These are phyloP conservation scores for Chymomyza amoena DNA, from an alignment of 2,888 invertebrate species.

Conservation along the genomic window DNA sequence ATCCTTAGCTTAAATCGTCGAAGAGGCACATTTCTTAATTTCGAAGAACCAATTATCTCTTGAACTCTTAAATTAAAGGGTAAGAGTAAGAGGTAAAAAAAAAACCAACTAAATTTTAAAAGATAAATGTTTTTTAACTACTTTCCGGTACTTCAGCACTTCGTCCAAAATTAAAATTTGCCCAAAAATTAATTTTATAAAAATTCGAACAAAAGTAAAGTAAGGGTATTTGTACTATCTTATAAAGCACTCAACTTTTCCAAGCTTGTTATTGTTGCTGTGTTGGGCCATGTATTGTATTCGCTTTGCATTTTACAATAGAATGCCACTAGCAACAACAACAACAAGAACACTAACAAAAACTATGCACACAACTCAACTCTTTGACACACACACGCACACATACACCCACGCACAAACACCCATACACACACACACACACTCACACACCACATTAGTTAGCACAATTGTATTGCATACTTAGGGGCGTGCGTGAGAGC, in stretches of 20 bases:
- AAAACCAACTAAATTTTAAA: too few species aligned
- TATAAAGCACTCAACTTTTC: slow-evolving; percentile 20
- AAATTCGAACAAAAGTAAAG: too few species aligned
- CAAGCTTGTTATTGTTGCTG: slow-evolving; percentile 13
- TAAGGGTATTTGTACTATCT: slow-evolving; percentile 10
- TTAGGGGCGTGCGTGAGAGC: slow-evolving; percentile 65
- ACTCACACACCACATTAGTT: slow-evolving; percentile 40
- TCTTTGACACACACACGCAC: background rate
- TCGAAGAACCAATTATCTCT: too few species aligned
- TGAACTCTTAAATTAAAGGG: too few species aligned
- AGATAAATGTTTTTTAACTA: too few species aligned
- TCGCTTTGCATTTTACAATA: slow-evolving; percentile 46
- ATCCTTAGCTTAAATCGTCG: too few species aligned
- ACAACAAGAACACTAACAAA: slow-evolving; percentile 26
- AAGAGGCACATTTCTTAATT: too few species aligned
- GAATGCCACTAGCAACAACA: slow-evolving; percentile 21
- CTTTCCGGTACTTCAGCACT: too few species aligned
- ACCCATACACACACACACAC: slow-evolving; percentile 8
- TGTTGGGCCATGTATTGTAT: slow-evolving; percentile 33
- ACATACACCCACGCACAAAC: slow-evolving; percentile 8
- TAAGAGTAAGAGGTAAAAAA: too few species aligned
- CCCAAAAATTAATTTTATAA: too few species aligned
- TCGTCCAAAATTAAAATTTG: too few species aligned
- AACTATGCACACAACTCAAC: background rate
- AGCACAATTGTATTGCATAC: slow-evolving; percentile 68